phyloP scores from a whole-genome alignment of 2,888 invertebrate species.

The Auanema freiburgensis region DNA sequence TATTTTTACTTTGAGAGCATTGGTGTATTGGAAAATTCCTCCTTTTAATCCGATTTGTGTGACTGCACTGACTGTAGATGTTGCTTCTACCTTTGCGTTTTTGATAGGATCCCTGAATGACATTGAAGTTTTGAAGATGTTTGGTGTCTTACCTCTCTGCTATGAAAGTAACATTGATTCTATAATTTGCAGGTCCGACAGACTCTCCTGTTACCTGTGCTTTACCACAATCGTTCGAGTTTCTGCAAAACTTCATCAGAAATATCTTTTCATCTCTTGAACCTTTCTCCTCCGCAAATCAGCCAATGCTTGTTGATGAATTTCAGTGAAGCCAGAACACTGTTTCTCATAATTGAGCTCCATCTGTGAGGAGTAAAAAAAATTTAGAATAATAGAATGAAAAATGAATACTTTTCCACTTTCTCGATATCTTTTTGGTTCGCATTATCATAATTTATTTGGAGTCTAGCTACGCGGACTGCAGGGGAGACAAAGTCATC shows the following conservation, averaged over 20 bases:
- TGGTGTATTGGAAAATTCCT: slow-evolving; percentile 64
- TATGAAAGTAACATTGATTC: slow-evolving; percentile 62
- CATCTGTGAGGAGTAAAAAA: slow-evolving; percentile 27
- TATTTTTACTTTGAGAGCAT: slow-evolving; percentile 50
- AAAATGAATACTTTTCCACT: slow-evolving; percentile 31
- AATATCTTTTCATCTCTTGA: too few species aligned
- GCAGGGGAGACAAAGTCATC: slow-evolving; percentile 36
- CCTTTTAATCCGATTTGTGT: slow-evolving; percentile 61
- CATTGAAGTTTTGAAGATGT: background rate
- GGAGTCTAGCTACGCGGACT: slow-evolving; percentile 50
- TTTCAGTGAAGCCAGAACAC: slow-evolving; percentile 54
- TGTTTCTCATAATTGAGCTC: slow-evolving; percentile 41
- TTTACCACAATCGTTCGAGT: slow-evolving; percentile 57
- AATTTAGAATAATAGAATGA: background rate
- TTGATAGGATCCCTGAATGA: slow-evolving; percentile 57
- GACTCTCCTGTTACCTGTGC: slow-evolving; percentile 62
- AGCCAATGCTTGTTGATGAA: slow-evolving; percentile 63
- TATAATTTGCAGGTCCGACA: slow-evolving; percentile 45
- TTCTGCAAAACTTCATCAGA: slow-evolving; percentile 24
- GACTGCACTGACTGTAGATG: slow-evolving; percentile 61
- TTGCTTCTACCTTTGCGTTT: slow-evolving; percentile 62
- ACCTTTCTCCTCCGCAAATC: slow-evolving; percentile 41
- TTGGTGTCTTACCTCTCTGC: slow-evolving; percentile 47
- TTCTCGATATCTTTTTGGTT: slow-evolving; percentile 34
- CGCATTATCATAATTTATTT: slow-evolving; percentile 42